Evolutionary conservation across 2,113 vertebrate species (phyloP).

Genomic region (Pomatorhinus ruficollis): DNA sequence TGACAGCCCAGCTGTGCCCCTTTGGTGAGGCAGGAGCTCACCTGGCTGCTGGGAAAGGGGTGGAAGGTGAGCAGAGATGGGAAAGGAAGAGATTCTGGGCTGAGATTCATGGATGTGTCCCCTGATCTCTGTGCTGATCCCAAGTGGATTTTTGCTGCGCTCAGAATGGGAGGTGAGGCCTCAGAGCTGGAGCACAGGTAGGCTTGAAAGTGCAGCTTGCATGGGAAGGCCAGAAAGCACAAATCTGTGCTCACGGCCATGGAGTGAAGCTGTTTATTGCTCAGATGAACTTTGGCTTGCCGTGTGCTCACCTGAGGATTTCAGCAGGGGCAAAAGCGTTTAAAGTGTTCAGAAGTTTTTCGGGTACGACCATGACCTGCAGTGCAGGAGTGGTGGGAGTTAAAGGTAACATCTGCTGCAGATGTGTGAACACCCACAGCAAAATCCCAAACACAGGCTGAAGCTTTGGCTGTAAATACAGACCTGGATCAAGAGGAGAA

Average conservation of each 20-base stretch:
- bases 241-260: background rate
- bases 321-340: accelerated
- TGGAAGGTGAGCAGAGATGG: background rate
- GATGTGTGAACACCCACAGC: background rate
- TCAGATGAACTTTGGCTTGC: background rate
- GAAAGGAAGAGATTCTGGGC: background rate
- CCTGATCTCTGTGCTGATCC: background rate
- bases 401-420: background rate
- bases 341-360: background rate
- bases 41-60: background rate
- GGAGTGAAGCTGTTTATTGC: background rate
- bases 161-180: background rate
- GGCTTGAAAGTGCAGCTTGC: background rate
- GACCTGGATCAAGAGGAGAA: background rate
- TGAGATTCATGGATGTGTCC: background rate
- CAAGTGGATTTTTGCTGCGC: background rate
- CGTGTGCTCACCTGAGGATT: background rate
- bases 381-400: background rate
- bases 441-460: accelerated
- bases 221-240: background rate
- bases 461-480: background rate
- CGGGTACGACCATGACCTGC: background rate
- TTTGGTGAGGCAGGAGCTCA: accelerated
- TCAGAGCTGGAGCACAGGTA: background rate
- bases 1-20: background rate